phyloP scores from a whole-genome alignment of 2,113 vertebrate genomes.

The Psittacara wagleri region DNA sequence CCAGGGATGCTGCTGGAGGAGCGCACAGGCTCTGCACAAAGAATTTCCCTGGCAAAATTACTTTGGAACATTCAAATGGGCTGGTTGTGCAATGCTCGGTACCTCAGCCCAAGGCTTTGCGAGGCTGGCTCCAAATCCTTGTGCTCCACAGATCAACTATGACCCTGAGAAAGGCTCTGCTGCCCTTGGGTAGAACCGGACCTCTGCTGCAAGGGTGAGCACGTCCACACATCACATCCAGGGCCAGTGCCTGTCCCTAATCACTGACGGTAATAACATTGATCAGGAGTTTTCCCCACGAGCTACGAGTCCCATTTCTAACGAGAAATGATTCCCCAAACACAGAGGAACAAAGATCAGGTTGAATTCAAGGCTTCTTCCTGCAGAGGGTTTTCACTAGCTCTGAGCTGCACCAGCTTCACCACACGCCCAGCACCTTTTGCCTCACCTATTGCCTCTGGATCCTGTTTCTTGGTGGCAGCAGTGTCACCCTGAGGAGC shows the following conservation, averaged over 20 bases:
- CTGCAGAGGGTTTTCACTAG: neutral
- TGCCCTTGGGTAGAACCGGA: neutral
- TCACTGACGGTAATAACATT: neutral
- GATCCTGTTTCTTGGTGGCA: neutral
- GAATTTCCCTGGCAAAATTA: conserved; percentile 12
- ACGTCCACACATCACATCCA: neutral
- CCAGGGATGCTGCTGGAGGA: conserved; percentile 10
- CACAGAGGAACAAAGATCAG: neutral
- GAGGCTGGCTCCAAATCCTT: neutral
- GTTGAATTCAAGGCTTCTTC: neutral
- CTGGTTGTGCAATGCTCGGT: neutral
- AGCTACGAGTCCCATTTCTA: neutral
- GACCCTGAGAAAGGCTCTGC: neutral
- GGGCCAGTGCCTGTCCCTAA: neutral
- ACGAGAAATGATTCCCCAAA: neutral
- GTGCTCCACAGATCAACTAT: neutral
- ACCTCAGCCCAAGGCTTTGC: conserved; percentile 37
- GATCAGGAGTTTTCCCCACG: neutral
- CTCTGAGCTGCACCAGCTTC: neutral
- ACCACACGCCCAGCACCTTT: rapidly evolving
- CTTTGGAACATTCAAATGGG: neutral
- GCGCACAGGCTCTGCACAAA: neutral
- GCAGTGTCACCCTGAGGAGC: neutral
- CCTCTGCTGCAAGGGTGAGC: neutral
- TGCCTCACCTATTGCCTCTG: conserved; percentile 53